phyloP scores from a whole-genome alignment of 2,113 vertebrate genomes.

The Ibidorhyncha struthersii region DNA sequence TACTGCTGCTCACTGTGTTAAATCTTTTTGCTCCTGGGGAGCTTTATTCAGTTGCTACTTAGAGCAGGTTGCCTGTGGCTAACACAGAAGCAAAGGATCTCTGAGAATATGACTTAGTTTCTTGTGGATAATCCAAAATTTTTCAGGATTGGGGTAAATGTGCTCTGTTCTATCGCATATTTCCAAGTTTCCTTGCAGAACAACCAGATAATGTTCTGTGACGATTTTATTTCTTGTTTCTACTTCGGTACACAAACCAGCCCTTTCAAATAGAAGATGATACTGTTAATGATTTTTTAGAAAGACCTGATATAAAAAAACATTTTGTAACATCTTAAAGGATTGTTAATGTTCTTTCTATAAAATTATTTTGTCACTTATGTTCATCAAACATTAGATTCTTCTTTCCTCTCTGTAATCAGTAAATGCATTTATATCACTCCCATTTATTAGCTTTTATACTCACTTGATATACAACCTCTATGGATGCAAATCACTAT shows the following conservation, averaged over 20 bases:
- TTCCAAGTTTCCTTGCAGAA: neutral
- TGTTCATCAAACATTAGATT: neutral
- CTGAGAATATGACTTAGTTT: neutral
- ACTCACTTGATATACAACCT: neutral
- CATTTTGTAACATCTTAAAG: neutral
- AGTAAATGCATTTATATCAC: neutral
- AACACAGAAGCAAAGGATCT: neutral
- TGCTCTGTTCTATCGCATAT: neutral
- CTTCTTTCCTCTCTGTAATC: neutral
- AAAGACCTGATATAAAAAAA: neutral
- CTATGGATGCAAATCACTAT: neutral
- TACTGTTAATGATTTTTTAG: neutral
- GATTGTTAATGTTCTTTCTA: neutral
- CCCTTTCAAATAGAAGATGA: neutral
- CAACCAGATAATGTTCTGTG: neutral
- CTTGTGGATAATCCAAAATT: neutral
- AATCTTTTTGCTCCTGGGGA: neutral
- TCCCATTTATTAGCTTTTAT: neutral
- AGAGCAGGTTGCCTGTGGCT: neutral
- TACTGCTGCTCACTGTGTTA: neutral
- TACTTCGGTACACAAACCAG: neutral
- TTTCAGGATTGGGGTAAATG: neutral
- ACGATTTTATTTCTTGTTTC: neutral
- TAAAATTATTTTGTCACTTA: neutral
- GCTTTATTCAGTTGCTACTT: neutral